These are phyloP conservation scores for Lacerta agilis DNA, from an alignment of 2,797 vertebrate genomes.

Conservation along the genomic window DNA sequence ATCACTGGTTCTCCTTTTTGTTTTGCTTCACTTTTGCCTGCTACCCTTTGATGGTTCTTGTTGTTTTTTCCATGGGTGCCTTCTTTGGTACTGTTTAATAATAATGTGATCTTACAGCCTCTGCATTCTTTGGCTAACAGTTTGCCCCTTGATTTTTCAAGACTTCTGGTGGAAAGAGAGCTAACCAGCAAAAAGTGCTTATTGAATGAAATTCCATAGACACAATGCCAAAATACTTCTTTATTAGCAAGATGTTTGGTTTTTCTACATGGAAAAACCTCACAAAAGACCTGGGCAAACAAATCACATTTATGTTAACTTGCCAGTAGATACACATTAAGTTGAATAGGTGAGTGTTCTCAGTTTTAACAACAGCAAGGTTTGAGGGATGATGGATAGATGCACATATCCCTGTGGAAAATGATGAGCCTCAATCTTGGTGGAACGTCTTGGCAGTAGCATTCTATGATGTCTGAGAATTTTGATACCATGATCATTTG, in stretches of 20 bases:
- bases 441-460: not conserved
- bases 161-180: conserved; percentile 40
- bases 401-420: not conserved
- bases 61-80: conserved; percentile 24
- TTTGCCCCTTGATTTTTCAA: not conserved
- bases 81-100: not conserved
- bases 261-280: conserved; percentile 5
- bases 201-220: not conserved
- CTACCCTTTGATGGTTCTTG: fast-evolving
- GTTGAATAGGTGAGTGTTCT: not conserved
- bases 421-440: not conserved
- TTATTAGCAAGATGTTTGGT: not conserved
- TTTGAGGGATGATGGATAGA: not conserved
- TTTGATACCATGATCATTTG: not conserved
- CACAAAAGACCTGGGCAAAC: not conserved
- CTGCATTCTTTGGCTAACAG: not conserved
- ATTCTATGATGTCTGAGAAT: not conserved
- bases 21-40: not conserved
- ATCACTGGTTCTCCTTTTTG: not conserved
- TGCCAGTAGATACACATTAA: conserved; percentile 10
- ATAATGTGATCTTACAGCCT: conserved; percentile 19
- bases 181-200: not conserved
- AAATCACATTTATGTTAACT: not conserved
- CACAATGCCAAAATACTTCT: not conserved
- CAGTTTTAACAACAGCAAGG: not conserved